Evolutionary conservation across 2,888 invertebrate genomes (phyloP).

Genomic region (Ditula angustiorana): DNA sequence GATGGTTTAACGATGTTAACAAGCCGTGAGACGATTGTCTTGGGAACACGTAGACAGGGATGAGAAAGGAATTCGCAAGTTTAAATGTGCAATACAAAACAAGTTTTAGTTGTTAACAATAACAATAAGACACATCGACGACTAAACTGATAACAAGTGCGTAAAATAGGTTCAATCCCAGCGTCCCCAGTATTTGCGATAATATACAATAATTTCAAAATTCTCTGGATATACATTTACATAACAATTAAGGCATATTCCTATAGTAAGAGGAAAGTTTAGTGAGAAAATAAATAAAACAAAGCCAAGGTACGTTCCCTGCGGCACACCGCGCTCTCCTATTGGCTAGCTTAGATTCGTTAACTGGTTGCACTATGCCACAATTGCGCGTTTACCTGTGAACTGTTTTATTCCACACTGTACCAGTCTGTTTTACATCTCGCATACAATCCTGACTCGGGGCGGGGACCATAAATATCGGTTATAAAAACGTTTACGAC

Average conservation of each 20-base stretch:
- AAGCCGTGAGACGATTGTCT: constrained; percentile 29
- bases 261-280: too few relatives aligned
- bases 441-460: neutral
- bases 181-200: too few relatives aligned
- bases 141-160: too few relatives aligned
- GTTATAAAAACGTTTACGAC: constrained; percentile 50
- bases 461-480: constrained; percentile 33
- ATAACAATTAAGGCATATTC: too few relatives aligned
- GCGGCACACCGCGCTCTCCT: neutral
- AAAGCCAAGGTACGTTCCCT: neutral
- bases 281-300: neutral
- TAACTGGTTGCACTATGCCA: neutral
- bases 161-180: too few relatives aligned
- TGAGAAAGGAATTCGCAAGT: neutral
- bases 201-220: too few relatives aligned
- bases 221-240: too few relatives aligned
- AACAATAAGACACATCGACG: too few relatives aligned
- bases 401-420: neutral
- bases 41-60: constrained; percentile 51
- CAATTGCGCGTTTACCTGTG: neutral
- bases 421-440: neutral
- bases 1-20: constrained; percentile 57
- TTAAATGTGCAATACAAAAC: neutral
- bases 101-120: neutral
- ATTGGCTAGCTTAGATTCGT: neutral